Conservation (phyloP, 30 jellyfish, hydroid and myxozoan species). For the Aurelia aurita complex sp. Pacific region DNA sequence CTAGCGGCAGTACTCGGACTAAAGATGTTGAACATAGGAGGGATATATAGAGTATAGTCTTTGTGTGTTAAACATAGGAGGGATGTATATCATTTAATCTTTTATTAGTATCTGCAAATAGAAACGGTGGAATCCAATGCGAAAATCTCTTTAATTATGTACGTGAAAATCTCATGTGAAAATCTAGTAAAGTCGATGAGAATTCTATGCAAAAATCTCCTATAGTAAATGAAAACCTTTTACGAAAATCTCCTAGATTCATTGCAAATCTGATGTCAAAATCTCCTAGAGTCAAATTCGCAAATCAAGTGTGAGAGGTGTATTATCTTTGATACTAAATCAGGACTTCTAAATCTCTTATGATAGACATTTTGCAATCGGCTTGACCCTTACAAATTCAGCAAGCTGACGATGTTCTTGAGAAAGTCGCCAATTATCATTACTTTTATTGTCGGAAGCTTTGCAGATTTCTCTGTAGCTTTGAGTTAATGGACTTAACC, state of each 20-base stretch:
- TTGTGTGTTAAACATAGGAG: not conserved
- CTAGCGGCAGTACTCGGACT: too few relatives aligned
- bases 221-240: not conserved
- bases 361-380: conserved; percentile 20
- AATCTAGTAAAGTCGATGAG: not conserved
- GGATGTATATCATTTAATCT: conserved; percentile 14
- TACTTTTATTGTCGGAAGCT: conserved; percentile 67
- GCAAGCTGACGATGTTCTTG: conserved; percentile 16
- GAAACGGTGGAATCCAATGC: too few relatives aligned
- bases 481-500: conserved; percentile 65
- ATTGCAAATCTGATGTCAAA: not conserved
- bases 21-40: too few relatives aligned
- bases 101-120: conserved; percentile 11
- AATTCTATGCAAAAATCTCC: not conserved
- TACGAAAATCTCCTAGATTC: not conserved
- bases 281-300: conserved; percentile 10
- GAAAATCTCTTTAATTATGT: not conserved
- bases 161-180: not conserved
- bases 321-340: conserved; percentile 43
- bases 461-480: conserved; percentile 72
- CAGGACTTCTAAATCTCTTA: conserved; percentile 12
- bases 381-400: conserved; percentile 42
- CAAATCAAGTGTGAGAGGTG: conserved; percentile 9
- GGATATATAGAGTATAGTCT: too few relatives aligned
- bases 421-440: conserved; percentile 73